Conservation (phyloP, 1,140 invertebrate species). For the Pomacea maculata region DNA sequence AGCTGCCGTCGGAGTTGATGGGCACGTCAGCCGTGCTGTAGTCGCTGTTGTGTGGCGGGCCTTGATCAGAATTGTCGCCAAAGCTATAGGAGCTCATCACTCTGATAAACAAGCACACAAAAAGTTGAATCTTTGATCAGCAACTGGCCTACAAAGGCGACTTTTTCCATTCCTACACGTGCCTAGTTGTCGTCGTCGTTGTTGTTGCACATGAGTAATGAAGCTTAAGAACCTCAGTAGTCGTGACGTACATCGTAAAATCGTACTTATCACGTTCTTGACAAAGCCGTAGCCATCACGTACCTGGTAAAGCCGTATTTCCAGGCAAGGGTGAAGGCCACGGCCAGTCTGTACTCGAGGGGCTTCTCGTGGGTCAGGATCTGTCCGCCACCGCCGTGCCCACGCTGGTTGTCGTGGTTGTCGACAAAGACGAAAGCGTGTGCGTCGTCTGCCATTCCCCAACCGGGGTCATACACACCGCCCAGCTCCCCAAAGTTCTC, state of each 20-base stretch:
- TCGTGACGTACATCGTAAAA: background rate
- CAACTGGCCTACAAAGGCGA: too few species aligned
- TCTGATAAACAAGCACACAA: conserved; percentile 28
- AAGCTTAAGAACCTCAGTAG: background rate
- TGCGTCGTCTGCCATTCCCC: conserved; percentile 57
- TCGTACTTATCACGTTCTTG: background rate
- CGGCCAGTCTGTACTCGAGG: conserved; percentile 73
- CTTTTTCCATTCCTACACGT: too few species aligned
- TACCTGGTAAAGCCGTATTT: conserved; percentile 74
- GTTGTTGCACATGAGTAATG: too few species aligned
- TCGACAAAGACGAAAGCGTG: conserved; percentile 67
- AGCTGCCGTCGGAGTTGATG: conserved; percentile 67
- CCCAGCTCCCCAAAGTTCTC: conserved; percentile 34
- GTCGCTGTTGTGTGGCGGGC: conserved; percentile 49
- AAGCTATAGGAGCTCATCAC: conserved; percentile 80
- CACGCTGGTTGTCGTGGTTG: conserved; percentile 68
- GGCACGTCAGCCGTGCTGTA: conserved; percentile 72
- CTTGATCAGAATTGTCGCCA: conserved; percentile 43
- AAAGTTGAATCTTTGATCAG: too few species aligned
- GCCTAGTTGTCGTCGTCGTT: too few species aligned
- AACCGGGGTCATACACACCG: conserved; percentile 39
- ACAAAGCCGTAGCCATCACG: background rate
- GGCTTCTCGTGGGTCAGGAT: conserved; percentile 38
- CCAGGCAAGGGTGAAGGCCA: conserved; percentile 80
- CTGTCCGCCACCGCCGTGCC: conserved; percentile 44